Evolutionary conservation across 2,888 invertebrate genomes (phyloP), one percentile per base, ranked within the genome.

Genomic region (Euphydryas editha): DNA sequence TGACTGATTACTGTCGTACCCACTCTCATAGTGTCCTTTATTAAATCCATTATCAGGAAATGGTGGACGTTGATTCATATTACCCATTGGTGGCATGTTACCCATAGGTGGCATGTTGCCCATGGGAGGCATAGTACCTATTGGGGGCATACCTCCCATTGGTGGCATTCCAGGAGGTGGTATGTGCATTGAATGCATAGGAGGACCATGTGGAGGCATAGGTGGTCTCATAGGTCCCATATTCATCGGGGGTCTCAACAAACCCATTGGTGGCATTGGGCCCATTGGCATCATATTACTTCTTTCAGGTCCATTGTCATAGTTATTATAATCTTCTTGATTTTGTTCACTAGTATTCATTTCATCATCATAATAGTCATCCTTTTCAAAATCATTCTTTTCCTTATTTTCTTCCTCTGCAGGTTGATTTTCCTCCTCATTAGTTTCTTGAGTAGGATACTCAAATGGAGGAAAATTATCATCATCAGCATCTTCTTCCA

Each of bases 401-500:
- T 82, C 83, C 74, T 88, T 87, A 67, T 85, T 85, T 62, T 87
- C 84, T 68, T 88, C 82, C 64, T 81, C 82, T 54, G 78, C 72
- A 69, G 75, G 75, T 42, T 83, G 80, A 65, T 71, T 69, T 37
- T 59, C 74, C 67, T 85, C 83, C 68, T 75, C 72, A 54, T 87
- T 85, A 74, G 77, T 79, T 60, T 87, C 85, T 64, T 79, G 82
- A 18, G 81, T 80, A 61, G 92, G 90, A 76, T 92, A 92, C 77
- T 90, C 89, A 84, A 91, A 92, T 61, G 90, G 92, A 73, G 81
- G 84, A 59, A 83, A 88, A 70, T 82, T 88, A 8, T 92, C 90
- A 67, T 91, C 93, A 78, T 92, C 92, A 37, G 94, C 94, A 83
- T 94, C 92, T 49, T 94, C 94, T 71, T 95, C 95, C 59, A 94